Conservation (phyloP, 2,888 invertebrate genomes). For the Monoplex corrugatus region DNA sequence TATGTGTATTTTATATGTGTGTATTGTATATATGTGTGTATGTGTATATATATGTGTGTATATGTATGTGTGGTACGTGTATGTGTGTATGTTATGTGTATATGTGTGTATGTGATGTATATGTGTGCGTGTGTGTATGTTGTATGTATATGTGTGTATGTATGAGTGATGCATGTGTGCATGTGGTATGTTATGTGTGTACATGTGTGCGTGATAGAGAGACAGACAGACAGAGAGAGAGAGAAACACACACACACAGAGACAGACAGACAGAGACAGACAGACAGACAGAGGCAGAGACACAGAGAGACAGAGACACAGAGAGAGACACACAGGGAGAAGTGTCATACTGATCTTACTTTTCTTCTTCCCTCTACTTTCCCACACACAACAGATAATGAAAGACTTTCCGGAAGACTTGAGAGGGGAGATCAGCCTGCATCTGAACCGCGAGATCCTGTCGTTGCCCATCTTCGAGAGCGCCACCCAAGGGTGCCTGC, state of each 20-base stretch:
- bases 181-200: no score
- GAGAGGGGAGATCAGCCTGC: slow-evolving; percentile 96
- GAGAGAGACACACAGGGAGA: not conserved
- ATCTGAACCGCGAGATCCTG: slow-evolving; percentile 95
- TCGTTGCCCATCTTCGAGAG: slow-evolving; percentile 96
- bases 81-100: no score
- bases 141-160: no score
- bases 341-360: not conserved
- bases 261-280: not conserved
- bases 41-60: no score
- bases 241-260: not conserved
- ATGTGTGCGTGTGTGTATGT: no score
- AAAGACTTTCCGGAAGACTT: slow-evolving; percentile 98
- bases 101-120: no score
- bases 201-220: no score
- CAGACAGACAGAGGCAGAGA: not conserved
- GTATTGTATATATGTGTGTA: no score
- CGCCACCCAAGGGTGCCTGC: slow-evolving; percentile 96
- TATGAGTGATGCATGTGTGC: no score
- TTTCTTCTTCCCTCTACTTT: not conserved
- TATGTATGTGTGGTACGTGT: no score
- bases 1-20: no score
- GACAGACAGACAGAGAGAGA: not conserved
- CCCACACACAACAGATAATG: slow-evolving; percentile 65
- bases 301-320: not conserved